phyloP scores from a whole-genome alignment of 2,113 vertebrate genomes.

The Percina caprodes region DNA sequence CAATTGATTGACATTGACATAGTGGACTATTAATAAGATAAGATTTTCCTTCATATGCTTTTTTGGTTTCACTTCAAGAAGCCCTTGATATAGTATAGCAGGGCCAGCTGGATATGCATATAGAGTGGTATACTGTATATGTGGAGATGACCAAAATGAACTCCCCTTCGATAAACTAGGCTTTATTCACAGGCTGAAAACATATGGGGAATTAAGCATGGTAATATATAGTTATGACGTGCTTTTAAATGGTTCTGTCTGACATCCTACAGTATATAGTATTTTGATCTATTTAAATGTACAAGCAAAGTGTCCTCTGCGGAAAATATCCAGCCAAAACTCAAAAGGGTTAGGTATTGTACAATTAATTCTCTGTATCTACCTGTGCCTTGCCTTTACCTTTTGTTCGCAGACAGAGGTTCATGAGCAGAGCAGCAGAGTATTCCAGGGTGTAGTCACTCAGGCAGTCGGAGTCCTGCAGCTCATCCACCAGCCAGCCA shows the following conservation, averaged over 20 bases:
- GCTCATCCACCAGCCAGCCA: conserved; percentile 90
- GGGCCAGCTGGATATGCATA: background rate
- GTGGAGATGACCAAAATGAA: too few species aligned
- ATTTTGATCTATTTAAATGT: background rate
- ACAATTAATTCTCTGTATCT: background rate
- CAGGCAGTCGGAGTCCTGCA: conserved; percentile 91
- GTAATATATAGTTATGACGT: background rate
- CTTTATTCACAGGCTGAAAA: background rate
- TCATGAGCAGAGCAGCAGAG: conserved; percentile 93
- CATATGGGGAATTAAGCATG: background rate
- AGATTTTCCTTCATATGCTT: background rate
- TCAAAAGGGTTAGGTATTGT: background rate
- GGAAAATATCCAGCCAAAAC: background rate
- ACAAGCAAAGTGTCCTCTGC: background rate
- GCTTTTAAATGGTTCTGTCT: background rate
- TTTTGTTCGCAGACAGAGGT: conserved; percentile 93
- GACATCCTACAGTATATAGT: too few species aligned
- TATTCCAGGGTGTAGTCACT: conserved; percentile 94
- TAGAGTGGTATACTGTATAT: background rate
- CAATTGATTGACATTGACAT: conserved; percentile 14
- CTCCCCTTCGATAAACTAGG: too few species aligned
- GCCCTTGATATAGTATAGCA: background rate
- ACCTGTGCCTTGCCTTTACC: conserved; percentile 82
- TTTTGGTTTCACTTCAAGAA: background rate
- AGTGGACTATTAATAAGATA: background rate